Evolutionary conservation across 1,140 invertebrate species (phyloP), one percentile per base, ranked within the genome.

Genomic region (Doryteuthis pealeii): DNA sequence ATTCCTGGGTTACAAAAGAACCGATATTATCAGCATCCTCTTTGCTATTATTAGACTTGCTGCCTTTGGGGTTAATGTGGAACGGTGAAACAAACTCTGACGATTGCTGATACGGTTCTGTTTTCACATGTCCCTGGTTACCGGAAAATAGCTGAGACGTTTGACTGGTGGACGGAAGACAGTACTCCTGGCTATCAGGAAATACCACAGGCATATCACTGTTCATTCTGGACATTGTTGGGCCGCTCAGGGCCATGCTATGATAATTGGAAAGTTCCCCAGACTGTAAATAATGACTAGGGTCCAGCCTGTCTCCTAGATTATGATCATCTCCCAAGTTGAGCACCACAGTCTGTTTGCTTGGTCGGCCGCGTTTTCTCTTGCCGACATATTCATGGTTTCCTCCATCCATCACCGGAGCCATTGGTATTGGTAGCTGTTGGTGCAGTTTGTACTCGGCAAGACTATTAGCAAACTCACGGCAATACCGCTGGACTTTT

Each of bases 81-180:
- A 68, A 2, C 1, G 28, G 18, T 30, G 66, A 31, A 31, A 4
- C 5, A 68, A 68, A 68, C 28, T 68, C 66, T 33, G 28, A 12
- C n/a, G 32, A 12, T 22, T 32, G 28, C 66, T 68, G 66, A 32
- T 68, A 68, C 22, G 66, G 66, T 33, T 68, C 66, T 68, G 66
- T 68, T 33, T 68, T 68, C 3, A 68, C 66, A 2, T 68, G 66
- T 68, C 66, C 66, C 22, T 31, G 32, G 66, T 18, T 5, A 32
- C 22, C 10, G 5, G 66, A 5, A 31, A 32, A 68, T 28, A 68
- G 12, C 28, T 33, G 28, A 6, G 66, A 26, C 6, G 18, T 31
- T 4, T 68, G 66, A 68, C 66, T 68, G 22, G 66, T 68, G 66
- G 66, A 68, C 32, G 66, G 66, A 68, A 68, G 28, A 68, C 66